phyloP scores from a whole-genome alignment of 2,797 vertebrate genomes.

The Neoniphon sammara region DNA sequence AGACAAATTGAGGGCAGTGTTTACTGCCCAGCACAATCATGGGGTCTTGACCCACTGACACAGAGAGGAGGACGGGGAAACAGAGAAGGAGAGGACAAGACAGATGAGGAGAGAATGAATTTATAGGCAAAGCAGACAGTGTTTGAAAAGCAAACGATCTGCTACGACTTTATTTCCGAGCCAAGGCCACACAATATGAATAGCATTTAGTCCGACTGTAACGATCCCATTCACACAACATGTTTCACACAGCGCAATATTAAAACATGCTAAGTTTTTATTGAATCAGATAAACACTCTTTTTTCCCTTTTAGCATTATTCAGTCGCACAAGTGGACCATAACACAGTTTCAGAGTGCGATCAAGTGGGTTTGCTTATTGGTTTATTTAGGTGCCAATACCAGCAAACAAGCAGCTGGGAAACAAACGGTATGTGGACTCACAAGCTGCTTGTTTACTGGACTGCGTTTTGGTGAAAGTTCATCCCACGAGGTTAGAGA shows the following conservation, averaged over 20 bases:
- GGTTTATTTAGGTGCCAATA: no score
- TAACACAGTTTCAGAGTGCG: no score
- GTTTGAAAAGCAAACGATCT: neutral
- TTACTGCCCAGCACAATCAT: slow-evolving; percentile 44
- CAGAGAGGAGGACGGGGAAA: slow-evolving; percentile 8
- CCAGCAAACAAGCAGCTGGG: no score
- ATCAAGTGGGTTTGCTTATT: no score
- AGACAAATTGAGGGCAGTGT: slow-evolving; percentile 61
- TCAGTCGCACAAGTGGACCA: no score
- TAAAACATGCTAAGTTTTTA: neutral
- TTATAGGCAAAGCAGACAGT: slow-evolving; percentile 3
- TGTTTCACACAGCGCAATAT: neutral
- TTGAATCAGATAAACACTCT: no score
- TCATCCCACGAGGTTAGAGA: no score
- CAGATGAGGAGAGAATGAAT: slow-evolving; percentile 30
- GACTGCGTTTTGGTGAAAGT: no score
- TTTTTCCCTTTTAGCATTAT: no score
- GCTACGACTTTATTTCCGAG: neutral
- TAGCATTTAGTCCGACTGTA: neutral
- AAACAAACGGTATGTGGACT: no score
- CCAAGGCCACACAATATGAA: neutral
- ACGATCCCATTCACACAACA: neutral
- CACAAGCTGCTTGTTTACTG: no score
- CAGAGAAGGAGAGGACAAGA: slow-evolving; percentile 7
- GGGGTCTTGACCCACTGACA: slow-evolving; percentile 54